Percentiles rank a stretch among this genome's conserved stretches.
Conservation (phyloP, 2,797 vertebrate genomes). For the Urophycis tenuis region DNA sequence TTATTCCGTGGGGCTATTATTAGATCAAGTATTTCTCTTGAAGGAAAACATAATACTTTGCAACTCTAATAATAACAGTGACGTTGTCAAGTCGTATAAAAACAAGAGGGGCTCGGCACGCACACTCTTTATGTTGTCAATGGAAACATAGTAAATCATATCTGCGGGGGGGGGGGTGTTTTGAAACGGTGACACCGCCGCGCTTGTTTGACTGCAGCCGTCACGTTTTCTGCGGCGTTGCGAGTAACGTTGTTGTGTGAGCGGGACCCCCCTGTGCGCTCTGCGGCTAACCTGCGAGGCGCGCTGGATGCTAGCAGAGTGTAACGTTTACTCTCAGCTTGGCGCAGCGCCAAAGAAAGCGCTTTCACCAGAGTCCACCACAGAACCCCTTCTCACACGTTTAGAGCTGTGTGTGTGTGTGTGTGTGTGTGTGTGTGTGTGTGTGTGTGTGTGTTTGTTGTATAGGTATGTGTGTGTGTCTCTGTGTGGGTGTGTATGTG, state of each 20-base stretch:
- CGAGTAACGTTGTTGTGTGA: conserved; percentile 1
- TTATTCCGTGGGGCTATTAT: background rate
- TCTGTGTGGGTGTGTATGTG: background rate
- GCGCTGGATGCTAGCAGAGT: conserved; percentile 6
- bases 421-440: background rate
- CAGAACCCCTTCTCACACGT: conserved; percentile 25
- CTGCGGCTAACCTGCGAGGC: conserved; percentile 3
- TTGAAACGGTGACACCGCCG: background rate
- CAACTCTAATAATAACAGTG: background rate
- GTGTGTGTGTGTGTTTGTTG: conserved; percentile 14
- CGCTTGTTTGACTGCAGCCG: background rate
- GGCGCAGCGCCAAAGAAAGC: conserved; percentile 47
- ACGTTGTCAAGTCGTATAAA: background rate
- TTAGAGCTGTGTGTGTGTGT: background rate
- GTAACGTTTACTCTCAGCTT: conserved; percentile 40
- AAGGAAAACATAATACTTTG: background rate
- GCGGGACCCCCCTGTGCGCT: conserved; percentile 2
- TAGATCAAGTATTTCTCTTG: background rate
- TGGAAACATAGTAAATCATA: background rate
- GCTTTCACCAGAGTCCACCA: conserved; percentile 38
- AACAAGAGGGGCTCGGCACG: background rate
- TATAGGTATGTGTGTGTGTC: conserved; percentile 11
- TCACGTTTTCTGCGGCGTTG: conserved; percentile 19
- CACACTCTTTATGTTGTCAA: background rate
- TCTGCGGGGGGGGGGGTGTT: background rate